These are phyloP conservation scores for Lagodon rhomboides DNA, from an alignment of 2,797 vertebrate genomes.

Conservation along the genomic window DNA sequence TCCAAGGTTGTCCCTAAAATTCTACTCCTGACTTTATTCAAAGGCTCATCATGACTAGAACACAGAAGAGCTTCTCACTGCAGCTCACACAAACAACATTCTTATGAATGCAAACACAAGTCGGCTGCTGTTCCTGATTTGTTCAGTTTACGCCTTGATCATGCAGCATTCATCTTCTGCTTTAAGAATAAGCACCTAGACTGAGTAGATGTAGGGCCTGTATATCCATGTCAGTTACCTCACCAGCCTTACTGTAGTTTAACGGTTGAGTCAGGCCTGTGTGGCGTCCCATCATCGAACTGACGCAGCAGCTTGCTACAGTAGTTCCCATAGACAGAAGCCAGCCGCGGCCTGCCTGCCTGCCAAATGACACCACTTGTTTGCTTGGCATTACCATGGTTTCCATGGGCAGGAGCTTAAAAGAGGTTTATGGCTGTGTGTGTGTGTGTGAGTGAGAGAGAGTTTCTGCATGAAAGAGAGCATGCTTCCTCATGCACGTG, in stretches of 20 bases:
- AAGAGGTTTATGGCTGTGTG: conserved; percentile 7
- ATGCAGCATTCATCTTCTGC: background rate
- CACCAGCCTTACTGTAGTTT: conserved; percentile 5
- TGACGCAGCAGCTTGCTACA: conserved; percentile 43
- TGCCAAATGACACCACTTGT: conserved; percentile 53
- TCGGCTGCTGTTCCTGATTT: background rate
- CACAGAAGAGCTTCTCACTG: background rate
- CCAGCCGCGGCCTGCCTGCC: conserved; percentile 25
- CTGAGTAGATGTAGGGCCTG: conserved; percentile 22
- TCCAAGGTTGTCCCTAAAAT: background rate
- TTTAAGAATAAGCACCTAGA: conserved; percentile 13
- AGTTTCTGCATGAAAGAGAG: background rate
- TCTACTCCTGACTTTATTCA: conserved; percentile 17
- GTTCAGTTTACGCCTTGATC: background rate
- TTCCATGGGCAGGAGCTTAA: conserved; percentile 40
- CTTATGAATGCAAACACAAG: conserved; percentile 4
- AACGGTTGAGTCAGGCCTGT: conserved; percentile 28
- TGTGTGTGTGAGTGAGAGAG: background rate
- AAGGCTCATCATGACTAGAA: background rate
- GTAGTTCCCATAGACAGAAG: conserved; percentile 33
- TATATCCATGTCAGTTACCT: conserved; percentile 29
- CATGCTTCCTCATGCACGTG: background rate
- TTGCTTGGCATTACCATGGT: conserved; percentile 63
- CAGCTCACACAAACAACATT: background rate
- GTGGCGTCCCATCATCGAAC: conserved; percentile 30